Base-by-base conservation (phyloP, 2,797 vertebrate genomes). In the Acanthurus tractus region DNA sequence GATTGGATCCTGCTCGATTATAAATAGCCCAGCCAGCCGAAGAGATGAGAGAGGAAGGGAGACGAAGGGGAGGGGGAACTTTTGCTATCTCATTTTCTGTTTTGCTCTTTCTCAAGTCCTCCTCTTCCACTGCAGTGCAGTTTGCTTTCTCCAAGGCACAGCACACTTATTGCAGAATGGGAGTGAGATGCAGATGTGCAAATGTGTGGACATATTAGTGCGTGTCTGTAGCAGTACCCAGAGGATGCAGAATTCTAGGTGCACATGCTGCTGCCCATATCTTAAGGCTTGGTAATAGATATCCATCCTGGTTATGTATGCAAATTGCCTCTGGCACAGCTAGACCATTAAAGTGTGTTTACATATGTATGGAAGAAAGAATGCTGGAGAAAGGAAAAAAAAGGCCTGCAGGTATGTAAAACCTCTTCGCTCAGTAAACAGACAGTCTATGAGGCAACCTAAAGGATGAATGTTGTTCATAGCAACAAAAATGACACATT, bases 1-100 rank as follows among this genome's bases (percentile, higher is more conserved):
- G 91, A 93, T 94, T 95, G 93, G 94, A 95, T 93, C 79, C 82
- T 77, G 88, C 68, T 46, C 2, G 88, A 87, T 95, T 38, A 95
- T 88, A 95, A 95, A 96, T 96, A 96, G 87, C 89, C 38, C 83
- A 84, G 86, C 71, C 85, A 80, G 77, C 64, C 57, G 38, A 74
- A 81, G 71, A 74, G 74, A 63, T 70, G 55, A 46, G 40, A 23
- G 56, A 57, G 54, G 57, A 79, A 79, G 22, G 23, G 44, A 23
- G 55, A 13, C 10, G 65, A 36, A 36, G 36, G 45, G 79, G 70
- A 57, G 70, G 50, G 70, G 65, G 50, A 17, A 38, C 54, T 34
- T 74, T 52, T 58, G 61, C 64, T 58, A 48, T 81, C 71, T 84
- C 65, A 52, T 82, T 74, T 82, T 78, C 73, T 71, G 25, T 87